These are phyloP conservation scores for Heterochromis multidens DNA, from an alignment of 2,113 vertebrate genomes.

Conservation along the genomic window DNA sequence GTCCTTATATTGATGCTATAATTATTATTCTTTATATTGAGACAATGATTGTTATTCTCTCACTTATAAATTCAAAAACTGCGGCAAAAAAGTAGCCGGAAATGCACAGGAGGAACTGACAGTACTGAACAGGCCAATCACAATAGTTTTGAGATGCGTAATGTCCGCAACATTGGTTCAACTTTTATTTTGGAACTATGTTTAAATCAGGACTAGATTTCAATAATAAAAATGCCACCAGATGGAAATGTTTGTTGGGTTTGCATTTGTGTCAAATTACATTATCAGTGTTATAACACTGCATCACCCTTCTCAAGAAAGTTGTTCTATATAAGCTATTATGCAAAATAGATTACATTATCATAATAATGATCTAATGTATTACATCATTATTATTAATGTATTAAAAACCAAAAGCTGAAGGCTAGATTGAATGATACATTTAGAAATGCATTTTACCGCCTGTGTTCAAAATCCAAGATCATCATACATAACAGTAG, in stretches of 20 bases:
- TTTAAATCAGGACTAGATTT: neutral
- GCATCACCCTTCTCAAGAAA: neutral
- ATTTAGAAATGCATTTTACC: neutral
- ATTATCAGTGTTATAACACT: too few species aligned
- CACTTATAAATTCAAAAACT: neutral
- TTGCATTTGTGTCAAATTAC: neutral
- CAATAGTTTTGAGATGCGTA: too few species aligned
- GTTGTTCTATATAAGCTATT: neutral
- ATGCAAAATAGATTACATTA: neutral
- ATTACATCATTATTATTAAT: neutral
- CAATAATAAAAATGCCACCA: neutral
- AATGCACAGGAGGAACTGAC: neutral
- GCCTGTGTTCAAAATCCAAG: neutral
- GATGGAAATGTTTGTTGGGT: neutral
- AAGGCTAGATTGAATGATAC: neutral
- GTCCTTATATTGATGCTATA: neutral
- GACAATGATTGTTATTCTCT: neutral
- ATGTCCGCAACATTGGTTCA: neutral
- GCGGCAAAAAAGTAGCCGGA: neutral
- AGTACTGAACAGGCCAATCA: neutral
- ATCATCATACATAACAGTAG: neutral
- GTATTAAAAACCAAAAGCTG: neutral
- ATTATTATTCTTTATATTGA: neutral
- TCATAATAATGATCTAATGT: neutral
- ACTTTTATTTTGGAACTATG: neutral